These are phyloP conservation scores for Chaetogeoica ovagalla DNA, from an alignment of 2,888 invertebrate species.

Conservation along the genomic window DNA sequence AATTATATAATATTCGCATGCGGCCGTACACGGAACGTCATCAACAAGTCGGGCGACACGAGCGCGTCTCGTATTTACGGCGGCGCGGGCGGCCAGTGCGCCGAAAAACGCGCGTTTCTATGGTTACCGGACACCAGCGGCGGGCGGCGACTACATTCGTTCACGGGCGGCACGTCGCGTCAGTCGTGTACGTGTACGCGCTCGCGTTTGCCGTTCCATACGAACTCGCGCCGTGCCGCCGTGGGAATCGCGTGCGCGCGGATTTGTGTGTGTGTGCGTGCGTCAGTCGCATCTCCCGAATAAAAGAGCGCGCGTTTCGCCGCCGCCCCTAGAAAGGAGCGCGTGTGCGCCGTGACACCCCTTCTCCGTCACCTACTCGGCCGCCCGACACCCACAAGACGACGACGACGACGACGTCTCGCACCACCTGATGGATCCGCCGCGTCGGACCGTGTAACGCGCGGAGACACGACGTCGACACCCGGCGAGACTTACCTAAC, in stretches of 20 bases:
- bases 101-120: conserved; percentile 31
- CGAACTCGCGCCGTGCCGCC: not conserved
- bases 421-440: conserved; percentile 50
- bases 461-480: not conserved
- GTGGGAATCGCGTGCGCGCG: conserved; percentile 13
- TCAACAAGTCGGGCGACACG: conserved; percentile 48
- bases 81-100: conserved; percentile 24
- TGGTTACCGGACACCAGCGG: conserved; percentile 23
- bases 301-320: conserved; percentile 14
- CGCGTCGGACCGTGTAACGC: conserved; percentile 38
- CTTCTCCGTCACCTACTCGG: not conserved
- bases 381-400: too few relatives aligned
- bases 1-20: not conserved
- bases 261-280: conserved; percentile 1
- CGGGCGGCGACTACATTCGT: conserved; percentile 32
- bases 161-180: conserved; percentile 47
- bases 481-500: too few relatives aligned
- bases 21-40: conserved; percentile 21
- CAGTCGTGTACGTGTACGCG: conserved; percentile 52
- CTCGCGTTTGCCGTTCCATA: conserved; percentile 45
- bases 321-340: not conserved
- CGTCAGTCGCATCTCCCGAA: not conserved
- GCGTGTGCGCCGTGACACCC: not conserved
- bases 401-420: not conserved
- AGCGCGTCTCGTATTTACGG: not conserved